phyloP scores from a whole-genome alignment of 2,113 vertebrate genomes.

The Bostrychus sinensis region DNA sequence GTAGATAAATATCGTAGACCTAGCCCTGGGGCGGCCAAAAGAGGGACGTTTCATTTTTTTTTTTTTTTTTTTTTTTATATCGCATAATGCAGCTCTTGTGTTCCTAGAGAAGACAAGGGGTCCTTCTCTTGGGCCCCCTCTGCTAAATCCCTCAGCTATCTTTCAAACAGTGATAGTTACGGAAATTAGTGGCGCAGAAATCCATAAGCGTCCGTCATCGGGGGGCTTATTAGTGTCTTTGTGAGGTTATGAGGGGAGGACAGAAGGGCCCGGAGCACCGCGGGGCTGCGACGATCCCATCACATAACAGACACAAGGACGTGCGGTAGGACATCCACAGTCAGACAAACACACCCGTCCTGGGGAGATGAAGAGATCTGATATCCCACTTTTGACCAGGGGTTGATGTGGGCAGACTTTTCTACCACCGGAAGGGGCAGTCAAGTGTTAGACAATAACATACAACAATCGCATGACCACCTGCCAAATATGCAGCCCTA shows the following conservation, averaged over 20 bases:
- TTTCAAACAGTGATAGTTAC: conserved; percentile 98
- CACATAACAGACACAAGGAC: conserved; percentile 47
- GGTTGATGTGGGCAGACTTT: conserved; percentile 3
- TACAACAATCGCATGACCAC: too few species aligned
- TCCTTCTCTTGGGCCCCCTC: conserved; percentile 74
- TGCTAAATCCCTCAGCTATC: conserved; percentile 90
- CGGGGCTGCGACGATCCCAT: conserved; percentile 53
- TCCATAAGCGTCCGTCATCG: conserved; percentile 92
- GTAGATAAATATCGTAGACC: conserved; percentile 75
- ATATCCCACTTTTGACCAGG: neutral
- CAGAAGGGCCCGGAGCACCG: conserved; percentile 63
- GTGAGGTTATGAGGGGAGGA: conserved; percentile 80
- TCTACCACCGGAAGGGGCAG: conserved; percentile 10
- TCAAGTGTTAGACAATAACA: neutral
- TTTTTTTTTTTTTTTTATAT: conserved; percentile 72
- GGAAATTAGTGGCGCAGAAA: conserved; percentile 98
- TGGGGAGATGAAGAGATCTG: conserved; percentile 4
- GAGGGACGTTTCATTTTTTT: conserved; percentile 57
- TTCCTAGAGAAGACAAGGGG: conserved; percentile 81
- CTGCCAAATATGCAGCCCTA: too few species aligned
- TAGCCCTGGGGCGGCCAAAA: conserved; percentile 67
- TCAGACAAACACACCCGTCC: neutral
- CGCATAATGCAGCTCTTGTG: conserved; percentile 93
- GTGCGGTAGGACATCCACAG: conserved; percentile 21
- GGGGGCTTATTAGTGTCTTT: conserved; percentile 93